phyloP scores from a whole-genome alignment of 2,113 vertebrate species.

The Notechis scutatus region DNA sequence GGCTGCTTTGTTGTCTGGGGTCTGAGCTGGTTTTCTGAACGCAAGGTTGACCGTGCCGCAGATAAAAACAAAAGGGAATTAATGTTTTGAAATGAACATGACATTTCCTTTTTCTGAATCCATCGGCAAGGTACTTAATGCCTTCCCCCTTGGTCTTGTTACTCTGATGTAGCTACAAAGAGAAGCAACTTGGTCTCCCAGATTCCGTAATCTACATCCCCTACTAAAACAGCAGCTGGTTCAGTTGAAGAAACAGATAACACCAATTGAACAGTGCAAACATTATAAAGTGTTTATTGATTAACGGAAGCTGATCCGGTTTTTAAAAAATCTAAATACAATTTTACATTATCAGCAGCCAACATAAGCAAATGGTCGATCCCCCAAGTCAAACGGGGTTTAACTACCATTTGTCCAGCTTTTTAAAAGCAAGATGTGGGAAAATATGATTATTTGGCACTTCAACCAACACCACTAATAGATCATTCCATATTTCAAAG shows the following conservation, averaged over 20 bases:
- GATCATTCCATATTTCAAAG: background rate
- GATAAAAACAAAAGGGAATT: background rate
- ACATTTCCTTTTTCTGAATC: background rate
- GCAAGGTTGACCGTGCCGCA: background rate
- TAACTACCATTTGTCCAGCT: background rate
- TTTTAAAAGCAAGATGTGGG: background rate
- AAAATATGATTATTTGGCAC: background rate
- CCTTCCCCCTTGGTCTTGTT: background rate
- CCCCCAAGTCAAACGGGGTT: background rate
- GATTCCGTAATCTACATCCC: background rate
- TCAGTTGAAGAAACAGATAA: background rate
- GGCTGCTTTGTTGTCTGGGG: background rate
- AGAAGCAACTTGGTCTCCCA: background rate
- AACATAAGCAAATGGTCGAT: background rate
- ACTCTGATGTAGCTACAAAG: background rate
- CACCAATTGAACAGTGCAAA: background rate
- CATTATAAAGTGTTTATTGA: slow-evolving; percentile 18
- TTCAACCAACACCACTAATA: background rate
- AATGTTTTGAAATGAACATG: background rate
- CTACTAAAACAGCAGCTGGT: background rate
- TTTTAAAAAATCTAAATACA: background rate
- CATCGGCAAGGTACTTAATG: background rate
- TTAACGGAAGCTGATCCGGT: slow-evolving; percentile 20
- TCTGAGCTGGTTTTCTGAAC: background rate
- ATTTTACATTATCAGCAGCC: slow-evolving; percentile 15